phyloP scores from a whole-genome alignment of 2,113 vertebrate genomes.

The Barnardius zonarius region DNA sequence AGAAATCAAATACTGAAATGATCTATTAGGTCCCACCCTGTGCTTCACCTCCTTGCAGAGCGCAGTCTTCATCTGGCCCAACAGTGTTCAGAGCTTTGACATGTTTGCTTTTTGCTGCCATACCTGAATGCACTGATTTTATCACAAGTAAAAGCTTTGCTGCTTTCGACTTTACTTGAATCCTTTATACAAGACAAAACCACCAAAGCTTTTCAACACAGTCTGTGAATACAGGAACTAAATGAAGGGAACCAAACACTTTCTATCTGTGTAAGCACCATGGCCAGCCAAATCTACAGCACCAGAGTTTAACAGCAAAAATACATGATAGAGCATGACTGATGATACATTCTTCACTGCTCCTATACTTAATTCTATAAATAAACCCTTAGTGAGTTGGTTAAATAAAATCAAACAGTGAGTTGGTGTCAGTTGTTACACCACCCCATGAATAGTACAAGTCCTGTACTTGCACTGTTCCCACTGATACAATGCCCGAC shows the following conservation, averaged over 20 bases:
- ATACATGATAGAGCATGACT: background rate
- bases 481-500: slow-evolving; percentile 50
- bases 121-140: background rate
- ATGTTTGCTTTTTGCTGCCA: background rate
- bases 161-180: background rate
- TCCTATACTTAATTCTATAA: background rate
- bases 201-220: background rate
- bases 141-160: background rate
- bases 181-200: background rate
- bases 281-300: background rate
- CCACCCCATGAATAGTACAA: slow-evolving; percentile 31
- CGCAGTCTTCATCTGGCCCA: background rate
- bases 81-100: background rate
- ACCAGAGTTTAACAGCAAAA: background rate
- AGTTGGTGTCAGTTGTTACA: slow-evolving; percentile 15
- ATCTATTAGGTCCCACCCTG: background rate
- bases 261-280: background rate
- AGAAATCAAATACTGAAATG: slow-evolving; percentile 20
- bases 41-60: background rate
- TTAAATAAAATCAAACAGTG: slow-evolving; percentile 20
- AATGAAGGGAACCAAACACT: background rate
- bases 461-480: slow-evolving; percentile 52
- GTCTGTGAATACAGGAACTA: background rate
- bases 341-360: background rate
- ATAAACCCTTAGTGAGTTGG: background rate